Evolutionary conservation across 2,888 invertebrate species (phyloP).

Genomic region (Dimorphilus gyrociliatus): DNA sequence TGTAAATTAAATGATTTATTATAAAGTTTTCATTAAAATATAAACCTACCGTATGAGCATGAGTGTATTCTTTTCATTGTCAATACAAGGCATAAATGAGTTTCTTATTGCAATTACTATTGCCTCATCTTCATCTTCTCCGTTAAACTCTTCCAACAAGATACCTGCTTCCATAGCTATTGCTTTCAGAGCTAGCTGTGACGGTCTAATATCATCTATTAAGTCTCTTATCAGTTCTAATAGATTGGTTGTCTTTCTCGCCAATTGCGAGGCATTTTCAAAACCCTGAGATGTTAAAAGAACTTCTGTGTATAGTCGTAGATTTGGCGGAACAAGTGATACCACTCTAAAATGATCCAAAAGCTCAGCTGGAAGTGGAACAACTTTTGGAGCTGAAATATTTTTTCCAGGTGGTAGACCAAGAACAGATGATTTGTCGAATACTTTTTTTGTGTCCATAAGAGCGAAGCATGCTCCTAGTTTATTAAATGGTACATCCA

Average conservation of each 20-base stretch:
- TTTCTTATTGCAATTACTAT: slow-evolving; percentile 25
- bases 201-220: neutral
- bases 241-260: neutral
- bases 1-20: no score
- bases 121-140: slow-evolving; percentile 10
- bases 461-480: slow-evolving; percentile 24
- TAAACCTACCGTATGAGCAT: no score
- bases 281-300: slow-evolving; percentile 28
- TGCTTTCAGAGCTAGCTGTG: slow-evolving; percentile 24
- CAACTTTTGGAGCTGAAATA: slow-evolving; percentile 4
- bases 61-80: slow-evolving; percentile 23
- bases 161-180: slow-evolving; percentile 25
- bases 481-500: slow-evolving; percentile 21
- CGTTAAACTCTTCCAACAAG: slow-evolving; percentile 14
- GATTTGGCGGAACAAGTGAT: slow-evolving; percentile 22
- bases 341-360: slow-evolving; percentile 28
- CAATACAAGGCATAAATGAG: slow-evolving; percentile 27
- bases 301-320: slow-evolving; percentile 19
- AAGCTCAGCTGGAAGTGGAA: slow-evolving; percentile 20
- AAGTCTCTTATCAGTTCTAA: neutral
- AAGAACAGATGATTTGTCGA: neutral
- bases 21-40: no score
- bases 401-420: neutral
- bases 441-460: slow-evolving; percentile 18
- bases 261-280: neutral